Evolutionary conservation across 2,113 vertebrate species (phyloP), one percentile per base, ranked within the genome.

Genomic region (Eleginops maclovinus): DNA sequence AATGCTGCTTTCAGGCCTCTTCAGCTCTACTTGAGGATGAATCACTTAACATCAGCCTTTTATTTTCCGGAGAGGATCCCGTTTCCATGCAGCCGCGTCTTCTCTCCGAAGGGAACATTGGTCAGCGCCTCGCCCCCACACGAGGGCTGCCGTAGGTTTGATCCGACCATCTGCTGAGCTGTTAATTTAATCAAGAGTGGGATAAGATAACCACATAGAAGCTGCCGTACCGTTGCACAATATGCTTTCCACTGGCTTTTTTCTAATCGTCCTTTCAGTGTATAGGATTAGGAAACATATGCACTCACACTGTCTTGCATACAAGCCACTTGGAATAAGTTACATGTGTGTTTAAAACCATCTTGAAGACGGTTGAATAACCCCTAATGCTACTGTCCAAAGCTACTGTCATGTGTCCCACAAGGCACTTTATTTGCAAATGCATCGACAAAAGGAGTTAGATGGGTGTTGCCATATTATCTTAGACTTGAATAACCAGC

Each of bases 401-500:
- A n/a, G n/a, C n/a, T n/a, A n/a, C n/a, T n/a, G n/a, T n/a, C n/a
- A n/a, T 54, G 24, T 21, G 49, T 79, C 84, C 56, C 76, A 21
- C 0, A 47, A 79, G 62, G 4, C 21, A 65, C 46, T 68, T 77
- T 24, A 89, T 83, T 83, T 56, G 74, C 56, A 80, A 85, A 90
- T 77, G 83, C 63, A 17, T 77, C 19, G 2, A 88, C 88, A 92
- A 92, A 88, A 75, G 76, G 67, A 70, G 73, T 78, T 87, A 75
- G 68, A 73, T 92, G 91, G 91, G 93, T 92, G 91, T 92, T 90
- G 71, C 87, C 87, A 61, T 74, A 78, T 88, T 89, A 83, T 90
- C 76, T n/a, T 77, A n/a, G 9, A 81, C 80, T 84, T 88, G 75
- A 92, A 90, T 87, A 77, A 88, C 59, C 28, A 54, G 17, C 82